A percentile compares a stretch with the other conserved stretches of the same genome.
phyloP scores from a whole-genome alignment of 2,888 invertebrate species.

The Anodontia alba region DNA sequence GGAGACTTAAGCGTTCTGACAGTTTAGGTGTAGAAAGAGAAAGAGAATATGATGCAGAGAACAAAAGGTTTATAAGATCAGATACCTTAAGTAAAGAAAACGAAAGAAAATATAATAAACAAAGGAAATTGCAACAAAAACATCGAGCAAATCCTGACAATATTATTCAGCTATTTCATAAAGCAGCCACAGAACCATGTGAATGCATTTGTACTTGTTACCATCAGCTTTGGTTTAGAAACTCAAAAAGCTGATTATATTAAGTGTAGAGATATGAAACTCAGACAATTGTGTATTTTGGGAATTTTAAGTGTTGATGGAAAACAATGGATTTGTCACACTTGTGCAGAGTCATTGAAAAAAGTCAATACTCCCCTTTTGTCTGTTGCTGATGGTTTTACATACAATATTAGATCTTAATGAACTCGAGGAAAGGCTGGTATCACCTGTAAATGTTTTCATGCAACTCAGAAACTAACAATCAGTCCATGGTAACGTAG shows the following conservation, averaged over 20 bases:
- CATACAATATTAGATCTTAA: background rate
- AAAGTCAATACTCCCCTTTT: background rate
- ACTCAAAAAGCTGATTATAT: background rate
- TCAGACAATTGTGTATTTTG: background rate
- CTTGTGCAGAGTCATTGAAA: background rate
- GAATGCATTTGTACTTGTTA: constrained; percentile 9
- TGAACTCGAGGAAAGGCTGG: background rate
- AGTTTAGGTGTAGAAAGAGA: too few relatives aligned
- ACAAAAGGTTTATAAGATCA: too few relatives aligned
- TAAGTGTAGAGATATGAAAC: background rate
- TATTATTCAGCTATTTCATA: too few relatives aligned
- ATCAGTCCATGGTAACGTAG: background rate
- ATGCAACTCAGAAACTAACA: background rate
- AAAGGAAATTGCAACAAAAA: too few relatives aligned
- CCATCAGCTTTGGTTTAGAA: background rate
- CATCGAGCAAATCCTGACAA: too few relatives aligned
- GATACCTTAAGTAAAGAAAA: too few relatives aligned
- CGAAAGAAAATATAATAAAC: too few relatives aligned
- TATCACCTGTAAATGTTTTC: background rate
- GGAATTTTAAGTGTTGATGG: constrained; percentile 2
- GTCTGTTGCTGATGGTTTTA: background rate
- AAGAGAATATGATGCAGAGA: too few relatives aligned
- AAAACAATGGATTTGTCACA: constrained; percentile 1
- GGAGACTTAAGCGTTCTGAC: too few relatives aligned
- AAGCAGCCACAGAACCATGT: background rate